Evolutionary conservation across 2,113 vertebrate genomes (phyloP).

Genomic region (Sminthopsis crassicaudata): DNA sequence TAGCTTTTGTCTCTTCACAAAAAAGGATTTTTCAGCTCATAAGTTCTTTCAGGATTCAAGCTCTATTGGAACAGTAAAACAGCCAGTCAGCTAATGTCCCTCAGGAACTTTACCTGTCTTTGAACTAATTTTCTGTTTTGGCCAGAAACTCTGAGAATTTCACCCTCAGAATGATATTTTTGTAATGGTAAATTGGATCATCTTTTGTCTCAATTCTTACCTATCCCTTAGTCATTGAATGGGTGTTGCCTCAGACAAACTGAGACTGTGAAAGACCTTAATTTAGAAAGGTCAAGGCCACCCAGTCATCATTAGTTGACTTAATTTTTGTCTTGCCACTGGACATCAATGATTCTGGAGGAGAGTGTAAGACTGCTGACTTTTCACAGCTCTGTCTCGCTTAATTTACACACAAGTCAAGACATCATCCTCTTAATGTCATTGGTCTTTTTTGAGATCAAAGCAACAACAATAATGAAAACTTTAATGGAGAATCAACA

Average conservation of each 20-base stretch:
- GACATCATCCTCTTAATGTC: neutral
- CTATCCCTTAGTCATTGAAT: neutral
- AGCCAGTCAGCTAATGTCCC: neutral
- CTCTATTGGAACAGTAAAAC: neutral
- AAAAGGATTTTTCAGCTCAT: neutral
- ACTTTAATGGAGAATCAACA: neutral
- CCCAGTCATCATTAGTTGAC: neutral
- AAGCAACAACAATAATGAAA: neutral
- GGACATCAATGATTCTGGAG: neutral
- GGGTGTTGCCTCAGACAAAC: neutral
- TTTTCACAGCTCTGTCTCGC: neutral
- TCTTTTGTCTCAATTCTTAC: neutral
- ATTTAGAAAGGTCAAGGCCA: neutral
- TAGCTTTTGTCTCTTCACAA: neutral
- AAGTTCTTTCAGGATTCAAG: neutral
- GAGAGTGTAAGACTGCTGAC: neutral
- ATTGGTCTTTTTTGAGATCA: neutral
- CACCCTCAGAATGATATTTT: neutral
- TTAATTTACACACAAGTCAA: neutral
- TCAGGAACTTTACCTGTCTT: neutral
- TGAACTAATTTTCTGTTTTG: neutral
- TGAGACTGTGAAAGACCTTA: neutral
- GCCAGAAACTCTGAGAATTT: neutral
- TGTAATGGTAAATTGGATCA: neutral
- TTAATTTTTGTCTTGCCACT: neutral